These are phyloP conservation scores for Chrysoperla carnea DNA, from an alignment of 1,140 invertebrate genomes.

Conservation along the genomic window DNA sequence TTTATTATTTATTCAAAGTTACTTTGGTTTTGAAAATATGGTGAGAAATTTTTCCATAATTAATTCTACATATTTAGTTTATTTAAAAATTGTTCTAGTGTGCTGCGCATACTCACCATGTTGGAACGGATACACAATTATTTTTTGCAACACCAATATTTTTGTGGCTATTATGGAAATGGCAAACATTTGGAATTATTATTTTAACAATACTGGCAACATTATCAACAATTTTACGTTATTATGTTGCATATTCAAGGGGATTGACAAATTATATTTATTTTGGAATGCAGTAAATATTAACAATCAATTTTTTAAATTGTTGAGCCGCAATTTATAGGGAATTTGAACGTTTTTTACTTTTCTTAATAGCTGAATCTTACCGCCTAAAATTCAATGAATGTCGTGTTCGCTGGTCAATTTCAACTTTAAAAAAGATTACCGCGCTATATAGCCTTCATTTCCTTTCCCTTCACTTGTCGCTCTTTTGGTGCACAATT, in stretches of 20 bases:
- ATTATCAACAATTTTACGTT: constrained; percentile 42
- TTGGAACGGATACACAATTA: constrained; percentile 68
- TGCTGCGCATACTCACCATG: constrained; percentile 46
- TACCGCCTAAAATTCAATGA: too few species aligned
- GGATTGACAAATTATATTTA: constrained; percentile 52
- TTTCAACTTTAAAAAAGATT: too few species aligned
- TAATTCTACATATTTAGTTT: too few species aligned
- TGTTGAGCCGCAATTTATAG: too few species aligned
- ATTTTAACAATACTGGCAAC: constrained; percentile 29
- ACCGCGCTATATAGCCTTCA: too few species aligned
- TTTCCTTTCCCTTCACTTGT: too few species aligned
- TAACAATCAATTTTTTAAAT: too few species aligned
- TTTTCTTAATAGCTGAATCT: too few species aligned
- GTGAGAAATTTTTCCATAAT: constrained; percentile 15
- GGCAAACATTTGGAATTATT: constrained; percentile 32
- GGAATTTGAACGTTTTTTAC: too few species aligned
- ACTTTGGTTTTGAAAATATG: constrained; percentile 41
- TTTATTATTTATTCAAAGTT: constrained; percentile 40
- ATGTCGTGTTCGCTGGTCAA: too few species aligned
- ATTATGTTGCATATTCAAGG: constrained; percentile 38
- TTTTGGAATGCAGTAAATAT: constrained; percentile 53
- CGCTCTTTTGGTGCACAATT: too few species aligned
- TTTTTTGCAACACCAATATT: constrained; percentile 50
- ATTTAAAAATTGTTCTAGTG: constrained; percentile 38
- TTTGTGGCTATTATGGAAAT: constrained; percentile 45